Conservation (phyloP, 2,113 vertebrate species). For the Laticauda laticaudata region DNA sequence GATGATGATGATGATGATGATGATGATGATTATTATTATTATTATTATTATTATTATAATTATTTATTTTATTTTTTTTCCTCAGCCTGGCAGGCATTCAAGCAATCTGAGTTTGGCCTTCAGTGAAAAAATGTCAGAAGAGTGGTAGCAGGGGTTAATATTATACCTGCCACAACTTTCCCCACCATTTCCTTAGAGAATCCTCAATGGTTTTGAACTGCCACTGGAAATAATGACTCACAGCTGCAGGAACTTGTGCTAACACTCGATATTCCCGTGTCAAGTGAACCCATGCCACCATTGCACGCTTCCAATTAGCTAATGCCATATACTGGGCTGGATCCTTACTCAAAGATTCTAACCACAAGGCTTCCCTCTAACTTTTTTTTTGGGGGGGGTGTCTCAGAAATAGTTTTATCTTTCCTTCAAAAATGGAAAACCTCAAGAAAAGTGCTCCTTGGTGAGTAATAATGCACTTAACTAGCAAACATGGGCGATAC, state of each 20-base stretch:
- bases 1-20: background rate
- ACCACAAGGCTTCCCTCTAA: slow-evolving; percentile 16
- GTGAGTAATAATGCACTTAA: slow-evolving; percentile 2
- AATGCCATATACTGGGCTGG: slow-evolving; percentile 4
- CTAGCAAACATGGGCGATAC: background rate
- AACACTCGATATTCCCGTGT: slow-evolving; percentile 69
- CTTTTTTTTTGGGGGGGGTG: slow-evolving; percentile 11
- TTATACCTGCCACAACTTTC: slow-evolving; percentile 72
- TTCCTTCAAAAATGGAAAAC: slow-evolving; percentile 7
- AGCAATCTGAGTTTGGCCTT: slow-evolving; percentile 57
- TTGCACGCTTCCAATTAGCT: slow-evolving; percentile 62
- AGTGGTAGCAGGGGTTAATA: slow-evolving; percentile 75
- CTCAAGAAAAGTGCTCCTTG: background rate
- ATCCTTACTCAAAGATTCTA: slow-evolving; percentile 47
- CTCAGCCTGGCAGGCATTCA: slow-evolving; percentile 63
- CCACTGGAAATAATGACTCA: slow-evolving; percentile 75
- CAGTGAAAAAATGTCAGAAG: slow-evolving; percentile 68
- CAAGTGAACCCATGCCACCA: slow-evolving; percentile 55
- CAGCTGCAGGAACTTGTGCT: slow-evolving; percentile 67
- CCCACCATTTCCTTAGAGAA: slow-evolving; percentile 65
- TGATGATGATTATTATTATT: slow-evolving; percentile 18
- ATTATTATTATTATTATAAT: slow-evolving; percentile 20
- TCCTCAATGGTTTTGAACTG: slow-evolving; percentile 71
- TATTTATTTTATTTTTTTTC: slow-evolving; percentile 40
- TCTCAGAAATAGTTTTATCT: slow-evolving; percentile 29